Base-by-base conservation (phyloP, 2,888 invertebrate species). In the Cenopis cana region DNA sequence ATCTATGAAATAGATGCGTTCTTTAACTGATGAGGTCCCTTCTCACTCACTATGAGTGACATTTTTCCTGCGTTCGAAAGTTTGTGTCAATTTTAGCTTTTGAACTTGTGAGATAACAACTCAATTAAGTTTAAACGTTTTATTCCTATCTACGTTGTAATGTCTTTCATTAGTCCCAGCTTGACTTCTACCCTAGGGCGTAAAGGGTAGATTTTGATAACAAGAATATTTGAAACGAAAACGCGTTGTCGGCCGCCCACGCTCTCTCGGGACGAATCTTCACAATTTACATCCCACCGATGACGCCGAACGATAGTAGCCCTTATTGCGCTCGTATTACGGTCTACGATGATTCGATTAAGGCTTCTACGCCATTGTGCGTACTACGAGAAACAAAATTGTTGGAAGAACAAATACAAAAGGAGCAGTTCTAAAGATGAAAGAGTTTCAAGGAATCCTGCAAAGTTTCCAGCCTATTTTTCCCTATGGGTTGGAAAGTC, bases 131-230 rank as follows among this genome's bases (percentile, higher is more conserved):
- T 24, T 24, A 24, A 24, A 24, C 24, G 24, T 41, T 41, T 41
- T 14, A 41, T 41, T 12, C 14, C 12, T 41, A 41, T 41, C 41
- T 41, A 12, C 46, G 12, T 46, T 46, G n/a, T n/a, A 1, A 46
- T 46, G n/a, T 46, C 14, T 46, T 46, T 46, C 46, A 46, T 46
- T 46, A 46, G 46, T n/a, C 46, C n/a, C n/a, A 46, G 46, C n/a
- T 46, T 46, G n/a, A 46, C 46, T 46, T 46, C n/a, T 29, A 8
- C 54, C 54, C 54, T 54, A 54, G 54, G n/a, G 24, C 29, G 29
- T 29, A 14, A 54, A 36, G 12, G 17, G 17, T 17, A 56, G 36
- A 56, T 3, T 56, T 36, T 56, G 56, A 17, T 56, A 36, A 18
- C 36, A 36, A n/a, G 56, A 56, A 36, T 33, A 36, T 36, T 36